Conservation (phyloP, 2,888 invertebrate genomes). For the Agrochola lota region DNA sequence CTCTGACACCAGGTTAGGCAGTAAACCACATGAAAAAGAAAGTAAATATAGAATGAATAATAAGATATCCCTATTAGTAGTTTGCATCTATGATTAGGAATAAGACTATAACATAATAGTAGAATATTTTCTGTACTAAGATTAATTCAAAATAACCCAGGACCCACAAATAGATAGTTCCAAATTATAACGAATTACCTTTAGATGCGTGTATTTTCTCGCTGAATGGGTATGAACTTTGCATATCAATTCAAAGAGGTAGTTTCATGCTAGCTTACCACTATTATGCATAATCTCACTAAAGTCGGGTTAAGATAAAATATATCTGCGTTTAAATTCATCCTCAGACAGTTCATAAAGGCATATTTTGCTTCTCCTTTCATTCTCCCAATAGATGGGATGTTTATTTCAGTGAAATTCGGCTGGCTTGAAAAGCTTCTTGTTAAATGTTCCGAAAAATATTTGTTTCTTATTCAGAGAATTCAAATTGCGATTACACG, state of each 20-base stretch:
- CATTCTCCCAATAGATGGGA: slow-evolving; percentile 33
- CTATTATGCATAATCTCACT: slow-evolving; percentile 37
- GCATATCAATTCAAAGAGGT: slow-evolving; percentile 36
- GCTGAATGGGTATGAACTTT: slow-evolving; percentile 17
- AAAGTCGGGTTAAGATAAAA: slow-evolving; percentile 23
- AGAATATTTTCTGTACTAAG: not conserved
- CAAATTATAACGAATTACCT: not conserved
- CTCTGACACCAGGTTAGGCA: too few relatives aligned
- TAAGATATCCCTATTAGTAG: not conserved
- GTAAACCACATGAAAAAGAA: too few relatives aligned
- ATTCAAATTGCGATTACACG: slow-evolving; percentile 42
- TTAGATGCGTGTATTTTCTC: slow-evolving; percentile 9
- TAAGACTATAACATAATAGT: too few relatives aligned
- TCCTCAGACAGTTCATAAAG: slow-evolving; percentile 34
- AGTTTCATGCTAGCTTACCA: slow-evolving; percentile 34
- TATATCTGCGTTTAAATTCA: slow-evolving; percentile 33
- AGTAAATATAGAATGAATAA: too few relatives aligned
- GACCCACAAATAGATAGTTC: not conserved
- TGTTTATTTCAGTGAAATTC: slow-evolving; percentile 42
- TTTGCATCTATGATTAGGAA: not conserved
- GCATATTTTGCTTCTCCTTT: slow-evolving; percentile 22
- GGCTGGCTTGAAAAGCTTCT: slow-evolving; percentile 37
- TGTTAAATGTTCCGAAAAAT: slow-evolving; percentile 52
- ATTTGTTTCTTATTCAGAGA: slow-evolving; percentile 45
- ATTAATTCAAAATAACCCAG: not conserved